Percentiles rank a stretch among this genome's conserved stretches.
phyloP scores from a whole-genome alignment of 1,140 invertebrate genomes.

The Nephotettix cincticeps region DNA sequence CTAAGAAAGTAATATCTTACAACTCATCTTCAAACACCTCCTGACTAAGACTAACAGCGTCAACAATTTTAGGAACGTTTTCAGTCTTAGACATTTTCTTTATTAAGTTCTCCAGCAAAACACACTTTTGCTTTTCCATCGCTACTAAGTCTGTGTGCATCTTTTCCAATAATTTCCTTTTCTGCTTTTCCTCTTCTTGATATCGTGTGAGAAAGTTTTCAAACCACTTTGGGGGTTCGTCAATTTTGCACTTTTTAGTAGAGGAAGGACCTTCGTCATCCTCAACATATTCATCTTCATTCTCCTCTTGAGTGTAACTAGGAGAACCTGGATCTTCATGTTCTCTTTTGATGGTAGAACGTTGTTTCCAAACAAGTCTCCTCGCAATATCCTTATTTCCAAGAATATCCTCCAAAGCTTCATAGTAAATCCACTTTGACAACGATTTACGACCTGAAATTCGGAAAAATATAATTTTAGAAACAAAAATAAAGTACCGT shows the following conservation, averaged over 20 bases:
- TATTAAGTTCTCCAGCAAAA: neutral
- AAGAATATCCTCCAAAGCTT: neutral
- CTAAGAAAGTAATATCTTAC: too few relatives aligned
- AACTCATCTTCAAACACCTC: neutral
- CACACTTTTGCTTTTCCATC: neutral
- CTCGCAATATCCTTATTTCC: neutral
- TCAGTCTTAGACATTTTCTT: neutral
- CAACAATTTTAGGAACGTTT: neutral
- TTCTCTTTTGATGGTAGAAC: neutral
- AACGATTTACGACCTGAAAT: neutral
- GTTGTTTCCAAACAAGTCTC: neutral
- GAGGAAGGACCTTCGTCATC: too few relatives aligned
- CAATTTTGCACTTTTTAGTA: neutral
- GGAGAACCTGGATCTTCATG: too few relatives aligned
- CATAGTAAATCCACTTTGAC: neutral
- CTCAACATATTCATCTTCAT: too few relatives aligned
- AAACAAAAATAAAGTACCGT: too few relatives aligned
- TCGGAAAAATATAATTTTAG: too few relatives aligned
- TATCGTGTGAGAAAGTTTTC: neutral
- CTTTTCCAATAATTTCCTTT: neutral
- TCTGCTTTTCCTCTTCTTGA: neutral
- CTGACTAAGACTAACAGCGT: neutral
- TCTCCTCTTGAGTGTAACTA: too few relatives aligned
- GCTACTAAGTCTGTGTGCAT: neutral
- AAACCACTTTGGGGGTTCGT: neutral